Base-by-base conservation (phyloP, 1,140 invertebrate genomes). In the Lepidurus arcticus region DNA sequence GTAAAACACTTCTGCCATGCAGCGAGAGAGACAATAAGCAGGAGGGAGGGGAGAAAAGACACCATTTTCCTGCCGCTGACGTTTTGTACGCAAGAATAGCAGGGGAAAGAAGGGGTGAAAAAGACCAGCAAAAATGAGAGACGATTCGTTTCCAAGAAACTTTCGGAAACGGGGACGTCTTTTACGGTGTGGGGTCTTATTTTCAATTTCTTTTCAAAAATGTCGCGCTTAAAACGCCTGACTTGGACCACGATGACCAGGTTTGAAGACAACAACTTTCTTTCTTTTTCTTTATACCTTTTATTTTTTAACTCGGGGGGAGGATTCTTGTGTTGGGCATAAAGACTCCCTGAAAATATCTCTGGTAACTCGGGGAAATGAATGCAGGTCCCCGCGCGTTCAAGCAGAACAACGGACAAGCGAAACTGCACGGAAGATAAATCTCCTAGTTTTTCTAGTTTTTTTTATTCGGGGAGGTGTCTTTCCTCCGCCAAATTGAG, bases 321-420 rank as follows among this genome's bases (percentile, higher is more conserved):
- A 65, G 16, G 53, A 7, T 65, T 13, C 16, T 65, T 65, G 53
- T 65, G 16, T 65, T 21, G 16, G 53, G 34, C 34, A 34, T 0
- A 34, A 34, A 34, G 34, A 34, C 34, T 34, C 53, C 21, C n/a
- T n/a, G 53, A 65, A 65, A 65, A 65, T 13, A 65, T 21, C 53
- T 21, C 34, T 11, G 21, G 3, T 65, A 65, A 65, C 53, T 21
- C n/a, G 53, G 53, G 45, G 45, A 47, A 47, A 65, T 21, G 13
- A 65, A 16, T 13, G 53, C 9, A 65, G 21, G 9, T 65, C 13
- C 21, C 21, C 21, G 53, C 16, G 53, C 53, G 53, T 65, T 65
- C 53, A 65, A 65, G 53, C 53, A 65, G 53, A 65, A 65, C 53
- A 65, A 65, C 21, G 53, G 53, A 65, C 53, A 65, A 65, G 9